Evolutionary conservation across 1,140 invertebrate genomes (phyloP).

Genomic region (Lordiphosa clarofinis): DNA sequence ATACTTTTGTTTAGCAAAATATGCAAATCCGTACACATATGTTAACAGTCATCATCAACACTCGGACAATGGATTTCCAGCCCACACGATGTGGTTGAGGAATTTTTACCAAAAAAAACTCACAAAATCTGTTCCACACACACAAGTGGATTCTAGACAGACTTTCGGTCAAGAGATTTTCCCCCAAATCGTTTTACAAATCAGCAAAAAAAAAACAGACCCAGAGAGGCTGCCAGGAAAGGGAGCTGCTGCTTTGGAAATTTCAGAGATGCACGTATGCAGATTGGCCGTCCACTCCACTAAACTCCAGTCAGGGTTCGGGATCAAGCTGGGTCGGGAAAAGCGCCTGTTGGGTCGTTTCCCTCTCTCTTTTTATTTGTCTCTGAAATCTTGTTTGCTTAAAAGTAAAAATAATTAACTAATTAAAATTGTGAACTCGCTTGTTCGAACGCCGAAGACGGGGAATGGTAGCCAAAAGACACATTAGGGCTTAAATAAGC

Average conservation of each 20-base stretch:
- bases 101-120: no score
- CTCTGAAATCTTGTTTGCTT: slow-evolving; percentile 77
- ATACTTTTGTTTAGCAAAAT: slow-evolving; percentile 60
- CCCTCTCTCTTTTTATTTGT: slow-evolving; percentile 52
- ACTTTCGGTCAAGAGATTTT: slow-evolving; percentile 1
- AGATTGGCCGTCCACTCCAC: slow-evolving; percentile 56
- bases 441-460: slow-evolving; percentile 20
- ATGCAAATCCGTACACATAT: slow-evolving; percentile 67
- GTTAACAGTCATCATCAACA: slow-evolving; percentile 49
- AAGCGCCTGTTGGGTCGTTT: slow-evolving; percentile 8
- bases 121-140: slow-evolving; percentile 10
- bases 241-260: slow-evolving; percentile 32
- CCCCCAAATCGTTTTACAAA: slow-evolving; percentile 27
- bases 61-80: slow-evolving; percentile 2
- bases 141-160: slow-evolving; percentile 10
- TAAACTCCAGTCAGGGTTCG: slow-evolving; percentile 36
- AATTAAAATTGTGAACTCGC: slow-evolving; percentile 76
- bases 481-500: slow-evolving; percentile 76
- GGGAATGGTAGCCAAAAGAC: slow-evolving; percentile 14
- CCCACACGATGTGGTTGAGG: slow-evolving; percentile 16
- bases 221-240: slow-evolving; percentile 31
- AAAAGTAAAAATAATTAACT: slow-evolving; percentile 79
- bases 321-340: slow-evolving; percentile 44
- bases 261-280: slow-evolving; percentile 74
- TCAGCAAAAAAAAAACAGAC: slow-evolving; percentile 23